Conservation (phyloP, 2,113 vertebrate genomes). For the Caracal caracal region DNA sequence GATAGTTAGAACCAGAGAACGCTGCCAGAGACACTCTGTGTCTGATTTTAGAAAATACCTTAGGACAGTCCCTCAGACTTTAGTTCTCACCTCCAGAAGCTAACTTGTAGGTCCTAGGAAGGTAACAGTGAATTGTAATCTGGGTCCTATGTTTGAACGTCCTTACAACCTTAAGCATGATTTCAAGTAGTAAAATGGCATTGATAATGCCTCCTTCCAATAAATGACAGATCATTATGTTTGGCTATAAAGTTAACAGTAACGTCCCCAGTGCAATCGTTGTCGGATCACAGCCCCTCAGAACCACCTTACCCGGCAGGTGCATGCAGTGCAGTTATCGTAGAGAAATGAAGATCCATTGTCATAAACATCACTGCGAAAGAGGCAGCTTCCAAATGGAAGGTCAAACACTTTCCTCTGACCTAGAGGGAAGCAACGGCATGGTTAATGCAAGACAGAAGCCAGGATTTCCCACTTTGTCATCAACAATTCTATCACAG, state of each 20-base stretch:
- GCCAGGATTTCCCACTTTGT: neutral
- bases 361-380: slow-evolving; percentile 96
- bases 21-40: neutral
- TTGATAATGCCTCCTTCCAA: neutral
- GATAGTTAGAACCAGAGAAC: neutral
- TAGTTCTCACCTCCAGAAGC: neutral
- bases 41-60: neutral
- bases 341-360: slow-evolving; percentile 92
- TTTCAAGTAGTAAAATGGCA: neutral
- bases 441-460: slow-evolving; percentile 60
- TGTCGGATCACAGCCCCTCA: neutral
- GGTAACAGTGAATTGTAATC: neutral
- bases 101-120: neutral
- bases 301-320: slow-evolving; percentile 89
- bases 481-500: slow-evolving; percentile 61
- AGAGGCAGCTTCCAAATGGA: slow-evolving; percentile 95
- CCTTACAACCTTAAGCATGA: neutral
- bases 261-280: neutral
- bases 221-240: neutral
- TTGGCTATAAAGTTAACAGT: neutral
- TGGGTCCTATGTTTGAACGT: neutral
- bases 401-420: slow-evolving; percentile 99
- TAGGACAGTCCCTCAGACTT: neutral
- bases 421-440: slow-evolving; percentile 85
- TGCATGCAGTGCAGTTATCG: slow-evolving; percentile 95